Evolutionary conservation across 1,140 invertebrate genomes (phyloP), one percentile per base, ranked within the genome.

Genomic region (Sinonovacula constricta): DNA sequence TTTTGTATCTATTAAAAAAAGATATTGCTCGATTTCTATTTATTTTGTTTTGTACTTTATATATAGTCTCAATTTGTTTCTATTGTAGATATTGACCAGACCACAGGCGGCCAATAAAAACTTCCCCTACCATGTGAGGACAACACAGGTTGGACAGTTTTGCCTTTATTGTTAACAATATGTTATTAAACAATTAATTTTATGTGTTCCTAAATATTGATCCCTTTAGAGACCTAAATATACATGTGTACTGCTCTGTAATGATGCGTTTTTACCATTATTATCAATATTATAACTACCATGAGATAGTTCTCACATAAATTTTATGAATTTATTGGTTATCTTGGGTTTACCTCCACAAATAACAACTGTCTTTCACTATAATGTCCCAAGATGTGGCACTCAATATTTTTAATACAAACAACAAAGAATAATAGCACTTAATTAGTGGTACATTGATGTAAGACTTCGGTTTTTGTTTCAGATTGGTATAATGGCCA

Each of bases 111-210:
- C 95, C 3, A 97, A 97, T 84, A 95, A 94, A 83, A 96, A 96
- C 84, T 97, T 97, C 86, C 96, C 96, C 0, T 97, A 95, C 88
- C 96, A 97, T 87, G 95, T 97, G 1, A 88, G 95, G 53, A 97
- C 96, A 0, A 94, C 95, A 3, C 96, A 97, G 91, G 92, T 93
- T 18, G n/a, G n/a, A n/a, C n/a, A n/a, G n/a, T n/a, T n/a, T n/a
- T n/a, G n/a, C n/a, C n/a, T n/a, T n/a, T n/a, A n/a, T n/a, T n/a
- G n/a, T n/a, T n/a, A n/a, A n/a, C n/a, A n/a, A n/a, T n/a, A n/a
- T n/a, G n/a, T n/a, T n/a, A n/a, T n/a, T n/a, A n/a, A n/a, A n/a
- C n/a, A n/a, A n/a, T n/a, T n/a, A n/a, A n/a, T n/a, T n/a, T n/a
- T n/a, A n/a, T n/a, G n/a, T n/a, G n/a, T n/a, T n/a, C n/a, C n/a